Evolutionary conservation across 2,888 invertebrate genomes (phyloP).

Genomic region (Dromius quadrimaculatus): DNA sequence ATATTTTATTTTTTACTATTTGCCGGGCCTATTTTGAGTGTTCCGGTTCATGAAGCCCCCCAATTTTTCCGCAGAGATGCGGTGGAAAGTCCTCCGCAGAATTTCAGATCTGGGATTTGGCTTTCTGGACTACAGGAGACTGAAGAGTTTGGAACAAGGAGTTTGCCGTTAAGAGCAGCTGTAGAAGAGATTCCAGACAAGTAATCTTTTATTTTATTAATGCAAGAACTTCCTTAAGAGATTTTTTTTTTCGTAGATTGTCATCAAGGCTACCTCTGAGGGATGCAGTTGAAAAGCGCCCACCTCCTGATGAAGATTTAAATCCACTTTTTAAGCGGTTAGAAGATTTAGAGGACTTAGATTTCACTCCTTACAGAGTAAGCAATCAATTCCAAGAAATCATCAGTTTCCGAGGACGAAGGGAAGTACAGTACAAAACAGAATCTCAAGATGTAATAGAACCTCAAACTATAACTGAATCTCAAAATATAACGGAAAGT

Average conservation of each 20-base stretch:
- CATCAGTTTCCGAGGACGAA: conserved; percentile 50
- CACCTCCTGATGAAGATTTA: conserved; percentile 61
- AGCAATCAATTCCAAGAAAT: conserved; percentile 61
- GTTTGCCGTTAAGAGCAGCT: conserved; percentile 78
- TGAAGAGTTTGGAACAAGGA: conserved; percentile 63
- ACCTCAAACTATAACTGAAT: no score
- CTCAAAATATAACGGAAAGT: background rate
- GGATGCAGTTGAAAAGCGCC: conserved; percentile 78
- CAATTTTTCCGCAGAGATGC: conserved; percentile 66
- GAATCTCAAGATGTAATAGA: background rate
- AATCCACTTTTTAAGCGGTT: conserved; percentile 54
- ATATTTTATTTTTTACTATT: conserved; percentile 4
- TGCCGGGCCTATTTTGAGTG: background rate
- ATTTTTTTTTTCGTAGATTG: conserved; percentile 63
- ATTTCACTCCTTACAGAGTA: conserved; percentile 59
- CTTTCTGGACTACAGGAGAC: conserved; percentile 54
- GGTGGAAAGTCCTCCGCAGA: conserved; percentile 66
- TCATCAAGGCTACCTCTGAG: conserved; percentile 73
- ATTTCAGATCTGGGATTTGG: conserved; percentile 53
- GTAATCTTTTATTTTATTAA: no score
- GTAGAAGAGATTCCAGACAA: conserved; percentile 78
- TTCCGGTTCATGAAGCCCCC: conserved; percentile 1
- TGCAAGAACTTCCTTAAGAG: background rate
- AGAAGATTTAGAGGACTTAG: conserved; percentile 53
- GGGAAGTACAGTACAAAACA: background rate